Conservation (phyloP, 2,113 vertebrate genomes). For the Speoplatyrhinus poulsoni region DNA sequence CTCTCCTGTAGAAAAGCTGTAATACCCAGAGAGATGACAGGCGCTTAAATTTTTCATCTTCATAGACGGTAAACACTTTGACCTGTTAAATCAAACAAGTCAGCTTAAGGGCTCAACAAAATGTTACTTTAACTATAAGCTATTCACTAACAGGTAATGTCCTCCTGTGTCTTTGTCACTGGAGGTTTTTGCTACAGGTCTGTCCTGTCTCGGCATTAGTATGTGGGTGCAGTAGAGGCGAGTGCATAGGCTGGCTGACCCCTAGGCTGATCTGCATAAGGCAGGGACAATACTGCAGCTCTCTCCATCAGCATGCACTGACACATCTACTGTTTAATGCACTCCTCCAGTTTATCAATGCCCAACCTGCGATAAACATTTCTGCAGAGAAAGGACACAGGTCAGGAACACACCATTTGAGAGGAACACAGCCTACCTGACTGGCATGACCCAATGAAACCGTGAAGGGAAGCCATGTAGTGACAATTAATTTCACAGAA, state of each 20-base stretch:
- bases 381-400: conserved; percentile 60
- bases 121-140: background rate
- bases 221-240: conserved; percentile 55
- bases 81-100: background rate
- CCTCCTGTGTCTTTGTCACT: background rate
- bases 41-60: conserved; percentile 9
- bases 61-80: background rate
- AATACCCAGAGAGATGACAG: conserved; percentile 5
- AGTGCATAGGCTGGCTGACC: conserved; percentile 66
- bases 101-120: background rate
- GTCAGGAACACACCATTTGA: conserved; percentile 47
- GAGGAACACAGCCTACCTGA: background rate
- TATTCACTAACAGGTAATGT: background rate
- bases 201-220: conserved; percentile 46
- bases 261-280: conserved; percentile 71
- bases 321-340: conserved; percentile 77
- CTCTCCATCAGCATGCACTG: conserved; percentile 76
- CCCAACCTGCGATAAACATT: conserved; percentile 75
- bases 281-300: conserved; percentile 62
- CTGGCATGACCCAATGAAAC: background rate
- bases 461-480: no score
- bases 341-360: conserved; percentile 80
- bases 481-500: no score
- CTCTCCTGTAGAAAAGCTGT: background rate
- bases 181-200: background rate